These are phyloP conservation scores for Phthorimaea operculella DNA, from an alignment of 1,140 invertebrate species.

Conservation along the genomic window DNA sequence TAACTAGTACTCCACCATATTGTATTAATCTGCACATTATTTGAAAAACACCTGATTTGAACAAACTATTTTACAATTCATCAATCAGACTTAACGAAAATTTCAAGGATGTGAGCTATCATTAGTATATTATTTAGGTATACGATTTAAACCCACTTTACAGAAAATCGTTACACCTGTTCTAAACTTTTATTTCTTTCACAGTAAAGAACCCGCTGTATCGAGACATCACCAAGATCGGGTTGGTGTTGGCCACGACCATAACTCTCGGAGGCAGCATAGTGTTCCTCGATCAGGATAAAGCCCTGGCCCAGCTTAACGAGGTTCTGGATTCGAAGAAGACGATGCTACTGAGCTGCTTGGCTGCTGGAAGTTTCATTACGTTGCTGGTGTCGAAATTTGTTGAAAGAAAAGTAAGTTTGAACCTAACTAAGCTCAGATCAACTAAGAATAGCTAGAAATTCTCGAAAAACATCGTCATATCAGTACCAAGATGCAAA, in stretches of 20 bases:
- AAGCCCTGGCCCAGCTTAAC: conserved; percentile 35
- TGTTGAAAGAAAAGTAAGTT: conserved; percentile 43
- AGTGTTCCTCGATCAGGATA: conserved; percentile 49
- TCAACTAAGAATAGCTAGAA: conserved; percentile 9
- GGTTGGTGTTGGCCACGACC: conserved; percentile 35
- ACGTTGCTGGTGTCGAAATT: conserved; percentile 23
- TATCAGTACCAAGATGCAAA: too few relatives aligned
- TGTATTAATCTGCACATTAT: too few relatives aligned
- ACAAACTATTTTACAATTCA: too few relatives aligned
- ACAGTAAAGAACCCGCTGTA: conserved; percentile 47
- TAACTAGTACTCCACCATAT: too few relatives aligned
- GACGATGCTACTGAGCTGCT: conserved; percentile 27
- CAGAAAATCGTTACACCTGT: too few relatives aligned
- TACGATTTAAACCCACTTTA: too few relatives aligned
- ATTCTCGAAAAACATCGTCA: conserved; percentile 2
- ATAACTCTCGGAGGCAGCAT: conserved; percentile 38
- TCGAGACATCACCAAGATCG: conserved; percentile 41
- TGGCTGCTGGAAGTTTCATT: conserved; percentile 29
- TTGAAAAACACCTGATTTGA: too few relatives aligned
- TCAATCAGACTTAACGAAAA: too few relatives aligned
- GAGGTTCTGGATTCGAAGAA: conserved; percentile 28
- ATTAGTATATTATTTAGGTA: too few relatives aligned
- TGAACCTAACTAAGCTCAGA: conserved; percentile 10
- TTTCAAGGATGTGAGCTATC: too few relatives aligned
- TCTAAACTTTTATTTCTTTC: conserved; percentile 18